A percentile compares a stretch with the other conserved stretches of the same genome.
Evolutionary conservation across 2,113 vertebrate genomes (phyloP).

Genomic region (Onychorhynchus coronatus): DNA sequence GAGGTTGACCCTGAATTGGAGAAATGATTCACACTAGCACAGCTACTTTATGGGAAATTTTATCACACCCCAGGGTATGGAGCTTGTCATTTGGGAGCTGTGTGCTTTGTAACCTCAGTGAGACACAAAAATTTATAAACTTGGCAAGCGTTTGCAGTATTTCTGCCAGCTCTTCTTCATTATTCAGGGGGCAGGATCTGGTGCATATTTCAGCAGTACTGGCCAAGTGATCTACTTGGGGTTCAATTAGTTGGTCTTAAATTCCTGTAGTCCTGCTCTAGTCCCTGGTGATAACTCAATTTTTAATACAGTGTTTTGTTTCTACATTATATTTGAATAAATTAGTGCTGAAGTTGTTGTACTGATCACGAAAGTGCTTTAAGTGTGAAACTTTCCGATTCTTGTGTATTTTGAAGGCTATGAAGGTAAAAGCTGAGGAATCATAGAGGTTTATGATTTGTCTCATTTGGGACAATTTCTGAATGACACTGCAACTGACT

Average conservation of each 20-base stretch:
- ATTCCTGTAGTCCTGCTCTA: conserved; percentile 21
- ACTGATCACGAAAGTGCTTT: conserved; percentile 38
- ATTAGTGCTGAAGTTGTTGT: conserved; percentile 32
- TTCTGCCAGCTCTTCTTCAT: not conserved
- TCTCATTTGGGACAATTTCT: not conserved
- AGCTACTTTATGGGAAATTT: not conserved
- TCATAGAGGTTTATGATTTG: not conserved
- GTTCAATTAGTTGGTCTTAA: conserved; percentile 23
- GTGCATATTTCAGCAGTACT: not conserved
- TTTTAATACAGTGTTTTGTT: conserved; percentile 58
- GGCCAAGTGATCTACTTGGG: not conserved
- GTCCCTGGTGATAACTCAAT: conserved; percentile 18
- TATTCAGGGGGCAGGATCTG: not conserved
- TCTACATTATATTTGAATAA: conserved; percentile 63
- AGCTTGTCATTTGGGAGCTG: not conserved
- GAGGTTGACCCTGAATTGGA: not conserved
- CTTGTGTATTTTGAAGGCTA: not conserved
- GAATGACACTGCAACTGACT: not conserved
- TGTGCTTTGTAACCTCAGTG: not conserved
- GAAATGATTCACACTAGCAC: not conserved
- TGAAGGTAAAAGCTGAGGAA: not conserved
- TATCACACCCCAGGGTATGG: not conserved
- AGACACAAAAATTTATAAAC: not conserved
- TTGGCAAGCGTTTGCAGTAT: not conserved
- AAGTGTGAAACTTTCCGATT: not conserved